These are phyloP conservation scores for Tricholaema leucomelas DNA, from an alignment of 2,113 vertebrate species.

Conservation along the genomic window DNA sequence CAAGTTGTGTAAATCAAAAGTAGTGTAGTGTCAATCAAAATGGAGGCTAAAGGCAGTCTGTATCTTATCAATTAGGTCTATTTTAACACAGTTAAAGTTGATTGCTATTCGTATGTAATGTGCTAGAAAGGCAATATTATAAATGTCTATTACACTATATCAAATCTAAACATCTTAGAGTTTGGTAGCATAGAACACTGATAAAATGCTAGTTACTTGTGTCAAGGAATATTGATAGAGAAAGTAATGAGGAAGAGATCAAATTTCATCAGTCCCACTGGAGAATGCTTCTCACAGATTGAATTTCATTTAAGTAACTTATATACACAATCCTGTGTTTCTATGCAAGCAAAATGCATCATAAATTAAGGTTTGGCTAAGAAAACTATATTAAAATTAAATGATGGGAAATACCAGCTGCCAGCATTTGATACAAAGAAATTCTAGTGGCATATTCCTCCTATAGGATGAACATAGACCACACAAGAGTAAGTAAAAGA, in stretches of 20 bases:
- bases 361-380: background rate
- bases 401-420: background rate
- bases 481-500: slow-evolving; percentile 37
- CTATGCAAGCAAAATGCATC: background rate
- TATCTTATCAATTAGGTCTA: background rate
- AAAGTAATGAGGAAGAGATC: background rate
- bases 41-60: background rate
- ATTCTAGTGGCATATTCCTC: slow-evolving; percentile 35
- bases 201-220: background rate
- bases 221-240: background rate
- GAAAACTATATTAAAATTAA: background rate
- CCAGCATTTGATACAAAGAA: slow-evolving; percentile 38
- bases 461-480: slow-evolving; percentile 42
- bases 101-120: background rate
- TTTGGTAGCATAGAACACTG: background rate
- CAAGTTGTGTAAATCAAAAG: background rate
- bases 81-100: background rate
- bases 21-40: background rate
- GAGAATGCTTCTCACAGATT: background rate
- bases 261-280: background rate
- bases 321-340: background rate
- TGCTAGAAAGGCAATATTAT: background rate
- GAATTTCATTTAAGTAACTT: background rate
- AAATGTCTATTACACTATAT: background rate
- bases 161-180: background rate